Evolutionary conservation across 2,888 invertebrate species (phyloP), one percentile per base, ranked within the genome.

Genomic region (Synergus umbraculus): DNA sequence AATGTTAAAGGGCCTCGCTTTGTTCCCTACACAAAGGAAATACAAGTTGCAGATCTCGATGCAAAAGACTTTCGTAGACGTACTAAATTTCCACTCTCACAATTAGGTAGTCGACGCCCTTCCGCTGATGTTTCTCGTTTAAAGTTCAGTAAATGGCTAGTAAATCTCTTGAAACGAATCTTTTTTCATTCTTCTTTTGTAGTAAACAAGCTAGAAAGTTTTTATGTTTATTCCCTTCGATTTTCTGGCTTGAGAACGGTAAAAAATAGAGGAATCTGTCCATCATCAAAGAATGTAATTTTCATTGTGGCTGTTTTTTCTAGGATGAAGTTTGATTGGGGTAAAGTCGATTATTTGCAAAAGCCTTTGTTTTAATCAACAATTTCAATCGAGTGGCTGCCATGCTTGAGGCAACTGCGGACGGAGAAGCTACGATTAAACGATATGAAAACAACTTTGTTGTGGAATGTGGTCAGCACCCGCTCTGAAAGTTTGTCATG

Each of bases 361-460:
- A 37, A 78, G 77, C 78, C 78, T 80, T 83, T 81, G 83, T 82
- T 85, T 85, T 83, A 85, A 85, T 84, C 84, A 85, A 84, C 83
- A 79, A 82, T 84, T 83, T 83, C 83, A 84, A 85, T 85, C 81
- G 83, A 83, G 82, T 80, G 76, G 80, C 78, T 80, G 76, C 77
- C 10, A 82, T 69, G 79, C 79, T 79, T 64, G 82, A 43, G 76
- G 77, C 78, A 58, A 43, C 49, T 77, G 64, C 77, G 76, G 78
- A 79, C 78, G 78, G 78, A 79, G 79, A 78, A 79, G 83, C 79
- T 78, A 83, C 85, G 83, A 85, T 86, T 87, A 86, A 86, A 85
- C 85, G 84, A 83, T 86, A 84, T 81, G 84, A 83, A 82, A 86
- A 87, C 86, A 87, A 85, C 84, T 86, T 85, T 86, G 86, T 84